A percentile compares a stretch with the other conserved stretches of the same genome.
phyloP scores from a whole-genome alignment of 2,888 invertebrate species.

The Octodonta nipae region DNA sequence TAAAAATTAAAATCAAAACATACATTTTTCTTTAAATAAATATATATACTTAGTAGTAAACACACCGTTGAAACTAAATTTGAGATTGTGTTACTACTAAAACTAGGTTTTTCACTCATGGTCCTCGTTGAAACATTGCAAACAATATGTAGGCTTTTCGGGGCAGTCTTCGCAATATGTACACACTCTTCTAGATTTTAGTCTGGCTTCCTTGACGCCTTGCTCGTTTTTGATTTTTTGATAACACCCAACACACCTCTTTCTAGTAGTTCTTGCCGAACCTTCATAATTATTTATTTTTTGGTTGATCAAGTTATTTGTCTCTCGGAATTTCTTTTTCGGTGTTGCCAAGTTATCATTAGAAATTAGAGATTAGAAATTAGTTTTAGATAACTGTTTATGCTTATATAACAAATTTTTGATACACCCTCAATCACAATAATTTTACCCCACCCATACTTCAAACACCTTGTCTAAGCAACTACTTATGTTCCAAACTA shows the following conservation, averaged over 20 bases:
- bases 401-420: no score
- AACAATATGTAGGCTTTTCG: conserved; percentile 5
- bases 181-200: conserved; percentile 9
- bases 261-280: conserved; percentile 8
- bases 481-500: no score
- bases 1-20: no score
- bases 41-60: neutral
- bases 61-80: no score
- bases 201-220: conserved; percentile 8
- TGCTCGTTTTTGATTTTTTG: conserved; percentile 9
- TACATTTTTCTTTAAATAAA: neutral
- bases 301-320: no score
- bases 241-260: conserved; percentile 9
- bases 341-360: neutral
- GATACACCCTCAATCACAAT: no score
- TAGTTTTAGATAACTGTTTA: no score
- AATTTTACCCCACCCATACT: no score
- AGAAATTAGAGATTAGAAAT: no score
- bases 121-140: conserved; percentile 6
- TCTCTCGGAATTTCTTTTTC: conserved; percentile 6
- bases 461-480: no score
- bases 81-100: neutral
- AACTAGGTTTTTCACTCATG: conserved; percentile 13
- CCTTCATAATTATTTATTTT: conserved; percentile 12
- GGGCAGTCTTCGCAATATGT: conserved; percentile 7